A percentile compares a stretch with the other conserved stretches of the same genome.
Conservation (phyloP, 2,113 vertebrate species). For the Poeciliopsis turrubarensis region DNA sequence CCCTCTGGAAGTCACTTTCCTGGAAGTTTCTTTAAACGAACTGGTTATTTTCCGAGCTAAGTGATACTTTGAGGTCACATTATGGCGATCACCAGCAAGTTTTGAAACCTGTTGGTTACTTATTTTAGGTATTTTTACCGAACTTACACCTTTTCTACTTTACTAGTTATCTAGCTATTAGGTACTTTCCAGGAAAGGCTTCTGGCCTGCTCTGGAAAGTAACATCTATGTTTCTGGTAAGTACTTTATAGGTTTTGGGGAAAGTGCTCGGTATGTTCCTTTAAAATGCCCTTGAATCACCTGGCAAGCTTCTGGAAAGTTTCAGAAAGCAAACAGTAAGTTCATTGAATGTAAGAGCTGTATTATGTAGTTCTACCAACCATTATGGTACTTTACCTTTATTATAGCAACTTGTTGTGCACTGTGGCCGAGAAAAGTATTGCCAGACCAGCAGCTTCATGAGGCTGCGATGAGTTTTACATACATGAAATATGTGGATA, state of each 20-base stretch:
- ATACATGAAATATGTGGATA: background rate
- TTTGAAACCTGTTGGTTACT: background rate
- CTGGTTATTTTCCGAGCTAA: background rate
- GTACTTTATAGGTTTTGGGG: background rate
- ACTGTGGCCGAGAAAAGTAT: slow-evolving; percentile 26
- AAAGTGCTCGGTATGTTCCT: background rate
- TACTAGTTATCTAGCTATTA: background rate
- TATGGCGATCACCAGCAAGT: background rate
- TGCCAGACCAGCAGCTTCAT: slow-evolving; percentile 30
- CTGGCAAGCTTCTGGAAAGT: no score
- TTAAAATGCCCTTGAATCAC: no score
- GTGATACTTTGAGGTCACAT: background rate
- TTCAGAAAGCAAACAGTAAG: background rate
- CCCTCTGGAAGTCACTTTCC: background rate
- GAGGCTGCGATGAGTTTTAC: slow-evolving; percentile 34
- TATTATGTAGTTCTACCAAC: background rate
- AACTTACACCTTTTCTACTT: background rate
- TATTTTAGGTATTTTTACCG: background rate
- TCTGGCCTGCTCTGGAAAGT: background rate
- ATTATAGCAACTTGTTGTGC: slow-evolving; percentile 34
- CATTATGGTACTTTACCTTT: slow-evolving; percentile 63
- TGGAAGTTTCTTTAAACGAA: background rate
- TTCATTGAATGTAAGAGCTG: background rate
- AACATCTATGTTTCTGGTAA: background rate
- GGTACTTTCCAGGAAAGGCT: background rate